Base-by-base conservation (phyloP, 2,113 vertebrate genomes). In the Zosterops borbonicus region DNA sequence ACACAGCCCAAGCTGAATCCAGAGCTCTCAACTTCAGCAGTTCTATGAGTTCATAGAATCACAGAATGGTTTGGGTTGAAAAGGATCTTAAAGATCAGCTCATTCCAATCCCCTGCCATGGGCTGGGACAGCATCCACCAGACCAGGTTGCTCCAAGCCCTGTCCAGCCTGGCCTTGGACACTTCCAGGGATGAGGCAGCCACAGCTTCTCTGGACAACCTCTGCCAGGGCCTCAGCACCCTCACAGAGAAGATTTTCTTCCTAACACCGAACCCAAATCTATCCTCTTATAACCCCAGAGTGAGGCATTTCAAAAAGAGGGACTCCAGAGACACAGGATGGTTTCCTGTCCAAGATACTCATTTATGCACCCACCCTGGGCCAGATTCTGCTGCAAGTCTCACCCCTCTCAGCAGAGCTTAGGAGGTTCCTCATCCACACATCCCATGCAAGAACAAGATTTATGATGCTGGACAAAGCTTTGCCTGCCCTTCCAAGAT, bases 81-180 rank as follows among this genome's bases (percentile, higher is more conserved):
- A 55, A 15, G 24, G 12, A 63, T n/a, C 19, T 62, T 20, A 20
- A 24, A 41, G 14, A 1, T 9, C 14, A 39, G 29, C 29, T 55
- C 23, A 29, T 70, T 21, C n/a, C 56, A 53, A 24, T 0, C 19
- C 55, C 47, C 12, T 29, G n/a, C 47, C 56, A n/a, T 14, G 13
- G 9, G 3, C 20, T 11, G 74, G 11, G n/a, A 55, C 29, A 70
- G 2, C 65, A 9, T 2, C 47, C 29, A n/a, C 33, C 2, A 6
- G 0, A 2, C n/a, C 64, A 62, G 28, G 23, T 0, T 24, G 15
- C 56, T 70, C n/a, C 28, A 17, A 70, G 4, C 24, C 20, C 41
- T 0, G 0, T 41, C 41, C 49, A 55, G 0, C 20, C 24, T 35
- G 24, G 13, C 11, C 41, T 55, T 35, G 41, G 9, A 5, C 65